Evolutionary conservation across 1,140 invertebrate genomes (phyloP).

Genomic region (Ceratitis capitata): DNA sequence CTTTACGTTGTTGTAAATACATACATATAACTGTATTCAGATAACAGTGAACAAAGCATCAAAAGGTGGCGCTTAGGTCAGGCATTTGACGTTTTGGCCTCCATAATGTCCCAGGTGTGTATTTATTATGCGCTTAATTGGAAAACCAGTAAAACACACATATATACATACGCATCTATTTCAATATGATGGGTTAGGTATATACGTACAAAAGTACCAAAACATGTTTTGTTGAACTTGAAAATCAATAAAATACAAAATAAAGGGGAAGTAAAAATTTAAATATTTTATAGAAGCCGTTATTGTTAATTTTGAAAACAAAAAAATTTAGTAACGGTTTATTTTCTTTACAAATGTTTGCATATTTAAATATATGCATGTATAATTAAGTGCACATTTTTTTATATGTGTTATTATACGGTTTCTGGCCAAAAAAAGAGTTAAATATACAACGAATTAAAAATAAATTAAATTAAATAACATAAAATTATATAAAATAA

Average conservation of each 20-base stretch:
- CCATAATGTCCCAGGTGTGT: neutral
- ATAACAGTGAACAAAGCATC: neutral
- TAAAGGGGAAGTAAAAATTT: neutral
- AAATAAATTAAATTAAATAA: no score
- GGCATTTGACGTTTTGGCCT: neutral
- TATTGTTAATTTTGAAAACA: neutral
- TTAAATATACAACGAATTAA: no score
- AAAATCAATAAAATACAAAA: neutral
- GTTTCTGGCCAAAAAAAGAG: no score
- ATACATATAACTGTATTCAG: neutral
- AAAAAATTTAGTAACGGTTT: neutral
- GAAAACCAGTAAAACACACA: neutral
- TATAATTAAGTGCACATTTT: no score
- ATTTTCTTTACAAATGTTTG: neutral
- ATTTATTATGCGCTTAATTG: neutral
- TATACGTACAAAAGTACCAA: neutral
- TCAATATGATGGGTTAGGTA: neutral
- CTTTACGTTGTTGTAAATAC: neutral
- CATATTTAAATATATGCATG: neutral
- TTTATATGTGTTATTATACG: no score
- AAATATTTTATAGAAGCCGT: neutral
- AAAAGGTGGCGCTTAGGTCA: neutral
- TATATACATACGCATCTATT: neutral
- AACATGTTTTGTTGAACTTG: constrained; percentile 3
- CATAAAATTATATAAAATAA: no score